Evolutionary conservation across 2,797 vertebrate species (phyloP), one percentile per base, ranked within the genome.

Genomic region (Gambusia yucatana): DNA sequence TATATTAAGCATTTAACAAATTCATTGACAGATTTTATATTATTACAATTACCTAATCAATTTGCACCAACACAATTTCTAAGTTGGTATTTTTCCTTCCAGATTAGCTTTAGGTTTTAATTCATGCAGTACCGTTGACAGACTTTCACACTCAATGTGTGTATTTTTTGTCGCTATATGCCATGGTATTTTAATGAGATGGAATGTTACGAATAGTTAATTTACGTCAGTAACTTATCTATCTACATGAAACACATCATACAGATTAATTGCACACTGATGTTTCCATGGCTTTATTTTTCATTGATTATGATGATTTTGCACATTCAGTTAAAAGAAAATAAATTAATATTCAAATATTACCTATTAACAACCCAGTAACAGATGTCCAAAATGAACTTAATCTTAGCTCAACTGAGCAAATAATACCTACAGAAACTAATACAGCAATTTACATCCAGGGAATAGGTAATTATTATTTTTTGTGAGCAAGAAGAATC

Each of bases 1-100:
- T 52, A 52, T 25, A 75, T 59, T 1, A 50, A 77, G 39, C 33
- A 75, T 59, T 82, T 77, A 33, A 41, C 3, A 10, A 13, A 33
- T 16, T 50, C 67, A 63, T 50, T 10, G 25, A 67, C 63, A 46
- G 33, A 57, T 43, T 25, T 39, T 7, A 22, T 1, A 25, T 10
- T 25, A 22, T 67, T 22, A 22, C 13, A 13, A 39, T 65, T 22
- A 67, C 1, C 10, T 20, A 67, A 20, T 39, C 33, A 39, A 33
- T 33, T 33, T 30, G 55, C 30, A 67, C 6, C 52, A 55, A n/a
- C 50, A 55, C 3, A 7, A 25, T 55, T 55, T 55, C 6, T 55
- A 55, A 55, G 6, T 25, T 52, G 50, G 8, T 52, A 22, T 25
- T 52, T 25, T 52, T 52, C 17, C 22, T 55, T 25, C 22, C 6